Evolutionary conservation across 2,888 invertebrate species (phyloP).

Genomic region (Flexamia atlantica): DNA sequence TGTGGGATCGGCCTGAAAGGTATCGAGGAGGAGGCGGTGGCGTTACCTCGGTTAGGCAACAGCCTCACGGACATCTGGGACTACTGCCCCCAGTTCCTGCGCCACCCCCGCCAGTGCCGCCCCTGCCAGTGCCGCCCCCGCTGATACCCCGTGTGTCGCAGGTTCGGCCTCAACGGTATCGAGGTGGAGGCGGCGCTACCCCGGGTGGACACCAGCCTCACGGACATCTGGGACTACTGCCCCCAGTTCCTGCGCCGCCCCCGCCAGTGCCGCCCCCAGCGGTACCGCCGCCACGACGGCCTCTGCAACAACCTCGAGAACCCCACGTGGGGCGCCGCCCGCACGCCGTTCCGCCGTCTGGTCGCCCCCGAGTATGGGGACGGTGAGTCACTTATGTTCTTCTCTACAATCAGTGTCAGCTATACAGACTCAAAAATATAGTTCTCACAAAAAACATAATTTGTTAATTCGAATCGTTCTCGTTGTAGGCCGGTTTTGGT

Average conservation of each 20-base stretch:
- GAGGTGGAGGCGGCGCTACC: conserved; percentile 73
- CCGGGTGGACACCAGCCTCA: conserved; percentile 73
- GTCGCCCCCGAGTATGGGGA: conserved; percentile 72
- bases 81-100: conserved; percentile 68
- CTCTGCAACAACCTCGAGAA: conserved; percentile 75
- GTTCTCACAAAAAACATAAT: no score
- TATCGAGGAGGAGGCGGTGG: conserved; percentile 72
- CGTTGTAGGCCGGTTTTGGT: no score
- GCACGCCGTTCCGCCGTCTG: conserved; percentile 71
- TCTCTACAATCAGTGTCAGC: no score
- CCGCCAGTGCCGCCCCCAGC: conserved; percentile 69
- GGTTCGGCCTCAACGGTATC: conserved; percentile 72
- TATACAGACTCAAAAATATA: no score
- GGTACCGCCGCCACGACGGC: conserved; percentile 73
- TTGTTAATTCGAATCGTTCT: no score
- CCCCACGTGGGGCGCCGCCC: conserved; percentile 74
- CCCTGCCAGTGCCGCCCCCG: conserved; percentile 68
- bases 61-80: conserved; percentile 72
- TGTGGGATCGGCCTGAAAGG: conserved; percentile 72
- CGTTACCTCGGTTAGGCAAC: conserved; percentile 73
- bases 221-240: conserved; percentile 73
- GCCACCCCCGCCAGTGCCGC: conserved; percentile 72
- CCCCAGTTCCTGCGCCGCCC: conserved; percentile 72
- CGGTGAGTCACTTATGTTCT: no score
- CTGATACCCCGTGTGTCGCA: conserved; percentile 71